A percentile compares a stretch with the other conserved stretches of the same genome.
Evolutionary conservation across 2,888 invertebrate species (phyloP).

Genomic region (Drosophila cyrtoloma): DNA sequence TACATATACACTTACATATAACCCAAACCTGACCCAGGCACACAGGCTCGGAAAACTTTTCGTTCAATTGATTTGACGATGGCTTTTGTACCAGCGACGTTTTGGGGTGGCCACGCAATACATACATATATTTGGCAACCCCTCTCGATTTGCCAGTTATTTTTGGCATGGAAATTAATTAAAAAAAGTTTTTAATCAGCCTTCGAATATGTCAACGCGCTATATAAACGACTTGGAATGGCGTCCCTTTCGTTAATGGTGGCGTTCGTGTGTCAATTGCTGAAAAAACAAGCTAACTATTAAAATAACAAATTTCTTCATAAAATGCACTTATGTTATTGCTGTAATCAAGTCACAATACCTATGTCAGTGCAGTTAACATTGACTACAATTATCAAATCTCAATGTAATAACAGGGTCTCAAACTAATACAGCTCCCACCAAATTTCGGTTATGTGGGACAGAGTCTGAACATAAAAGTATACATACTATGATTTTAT

Average conservation of each 20-base stretch:
- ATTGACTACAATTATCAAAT: neutral
- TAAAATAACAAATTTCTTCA: neutral
- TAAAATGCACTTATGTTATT: neutral
- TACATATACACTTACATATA: constrained; percentile 6
- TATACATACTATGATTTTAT: neutral
- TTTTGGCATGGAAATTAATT: constrained; percentile 80
- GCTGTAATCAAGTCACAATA: neutral
- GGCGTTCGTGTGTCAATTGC: constrained; percentile 8
- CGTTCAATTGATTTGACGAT: constrained; percentile 57
- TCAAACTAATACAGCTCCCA: neutral
- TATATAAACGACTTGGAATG: constrained; percentile 31
- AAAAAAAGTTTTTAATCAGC: constrained; percentile 83
- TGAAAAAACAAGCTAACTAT: constrained; percentile 1
- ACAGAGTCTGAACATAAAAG: neutral
- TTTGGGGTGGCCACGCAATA: constrained; percentile 2
- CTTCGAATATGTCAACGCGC: constrained; percentile 67
- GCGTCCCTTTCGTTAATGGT: constrained; percentile 1
- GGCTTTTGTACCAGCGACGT: constrained; percentile 12
- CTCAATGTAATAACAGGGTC: neutral
- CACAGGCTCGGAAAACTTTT: constrained; percentile 44
- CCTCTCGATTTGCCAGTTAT: constrained; percentile 28
- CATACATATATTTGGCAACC: constrained; percentile 23
- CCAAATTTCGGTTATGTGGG: neutral
- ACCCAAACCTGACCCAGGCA: neutral
- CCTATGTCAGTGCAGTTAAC: neutral